A percentile compares a stretch with the other conserved stretches of the same genome.
Evolutionary conservation across 2,797 vertebrate genomes (phyloP).

Genomic region (Acropternis orthonyx): DNA sequence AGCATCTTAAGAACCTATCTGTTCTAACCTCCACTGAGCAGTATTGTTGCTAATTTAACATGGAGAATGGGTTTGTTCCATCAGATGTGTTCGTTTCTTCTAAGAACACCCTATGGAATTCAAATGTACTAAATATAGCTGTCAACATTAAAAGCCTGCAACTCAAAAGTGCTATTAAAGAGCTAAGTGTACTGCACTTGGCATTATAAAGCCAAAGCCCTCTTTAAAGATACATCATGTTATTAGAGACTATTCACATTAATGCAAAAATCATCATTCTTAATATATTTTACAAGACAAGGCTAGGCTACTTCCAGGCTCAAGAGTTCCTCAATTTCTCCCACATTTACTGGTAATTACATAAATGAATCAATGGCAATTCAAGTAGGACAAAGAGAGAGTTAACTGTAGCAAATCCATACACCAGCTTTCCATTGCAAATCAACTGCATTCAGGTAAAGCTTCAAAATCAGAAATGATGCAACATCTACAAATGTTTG

Average conservation of each 20-base stretch:
- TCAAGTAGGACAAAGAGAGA: conserved; percentile 1
- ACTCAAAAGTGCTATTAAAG: conserved; percentile 59
- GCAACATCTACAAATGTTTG: not conserved
- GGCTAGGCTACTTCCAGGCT: conserved; percentile 27
- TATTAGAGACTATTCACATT: conserved; percentile 51
- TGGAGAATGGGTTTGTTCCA: conserved; percentile 59
- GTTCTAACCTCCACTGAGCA: conserved; percentile 23
- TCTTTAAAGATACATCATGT: conserved; percentile 62
- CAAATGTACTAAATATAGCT: conserved; percentile 66
- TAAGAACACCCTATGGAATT: conserved; percentile 63
- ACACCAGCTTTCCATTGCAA: not conserved
- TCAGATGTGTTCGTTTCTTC: conserved; percentile 44
- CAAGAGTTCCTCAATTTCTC: conserved; percentile 30
- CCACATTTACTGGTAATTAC: conserved; percentile 45
- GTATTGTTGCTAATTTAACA: conserved; percentile 58
- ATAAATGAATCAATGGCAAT: conserved; percentile 46
- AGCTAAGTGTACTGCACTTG: conserved; percentile 63
- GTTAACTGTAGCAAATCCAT: not conserved
- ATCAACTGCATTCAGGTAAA: not conserved
- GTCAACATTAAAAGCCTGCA: conserved; percentile 69
- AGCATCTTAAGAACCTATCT: conserved; percentile 26
- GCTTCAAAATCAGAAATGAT: not conserved
- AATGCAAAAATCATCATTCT: conserved; percentile 55
- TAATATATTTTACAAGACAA: conserved; percentile 62
- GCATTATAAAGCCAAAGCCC: conserved; percentile 60